Evolutionary conservation across 2,888 invertebrate species (phyloP).

Genomic region (Miltochrista miniata): DNA sequence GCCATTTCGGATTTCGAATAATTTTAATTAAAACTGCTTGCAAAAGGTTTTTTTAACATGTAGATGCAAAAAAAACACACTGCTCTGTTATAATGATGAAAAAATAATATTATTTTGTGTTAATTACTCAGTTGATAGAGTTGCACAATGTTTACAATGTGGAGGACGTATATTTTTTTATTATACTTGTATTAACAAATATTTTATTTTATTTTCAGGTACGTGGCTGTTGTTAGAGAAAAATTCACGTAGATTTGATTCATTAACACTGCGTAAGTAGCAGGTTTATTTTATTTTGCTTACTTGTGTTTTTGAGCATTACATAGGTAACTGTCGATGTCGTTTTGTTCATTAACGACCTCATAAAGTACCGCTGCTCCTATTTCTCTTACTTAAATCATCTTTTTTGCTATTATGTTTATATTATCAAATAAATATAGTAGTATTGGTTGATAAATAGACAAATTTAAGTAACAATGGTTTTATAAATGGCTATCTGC

Average conservation of each 20-base stretch:
- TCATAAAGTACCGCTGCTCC: not conserved
- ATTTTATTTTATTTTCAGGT: constrained; percentile 64
- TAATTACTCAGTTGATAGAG: no score
- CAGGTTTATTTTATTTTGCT: constrained; percentile 59
- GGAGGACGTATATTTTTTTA: constrained; percentile 5
- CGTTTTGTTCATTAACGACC: constrained; percentile 15
- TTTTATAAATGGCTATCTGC: constrained; percentile 23
- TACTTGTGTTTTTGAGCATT: constrained; percentile 26
- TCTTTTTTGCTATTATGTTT: no score
- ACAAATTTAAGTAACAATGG: constrained; percentile 16
- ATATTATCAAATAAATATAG: not conserved
- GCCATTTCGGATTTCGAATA: constrained; percentile 47
- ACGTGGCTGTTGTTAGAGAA: constrained; percentile 75
- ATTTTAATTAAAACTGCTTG: constrained; percentile 49
- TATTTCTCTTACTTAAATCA: no score
- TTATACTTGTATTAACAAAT: constrained; percentile 28
- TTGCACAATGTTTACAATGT: no score
- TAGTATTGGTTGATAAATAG: constrained; percentile 7
- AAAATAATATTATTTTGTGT: no score
- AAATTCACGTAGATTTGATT: constrained; percentile 63
- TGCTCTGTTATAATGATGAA: no score
- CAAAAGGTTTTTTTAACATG: constrained; percentile 12
- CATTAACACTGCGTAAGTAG: constrained; percentile 72
- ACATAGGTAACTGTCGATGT: not conserved
- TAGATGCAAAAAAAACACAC: no score